A percentile compares a stretch with the other conserved stretches of the same genome.
Evolutionary conservation across 2,113 vertebrate species (phyloP).

Genomic region (Addax nasomaculatus): DNA sequence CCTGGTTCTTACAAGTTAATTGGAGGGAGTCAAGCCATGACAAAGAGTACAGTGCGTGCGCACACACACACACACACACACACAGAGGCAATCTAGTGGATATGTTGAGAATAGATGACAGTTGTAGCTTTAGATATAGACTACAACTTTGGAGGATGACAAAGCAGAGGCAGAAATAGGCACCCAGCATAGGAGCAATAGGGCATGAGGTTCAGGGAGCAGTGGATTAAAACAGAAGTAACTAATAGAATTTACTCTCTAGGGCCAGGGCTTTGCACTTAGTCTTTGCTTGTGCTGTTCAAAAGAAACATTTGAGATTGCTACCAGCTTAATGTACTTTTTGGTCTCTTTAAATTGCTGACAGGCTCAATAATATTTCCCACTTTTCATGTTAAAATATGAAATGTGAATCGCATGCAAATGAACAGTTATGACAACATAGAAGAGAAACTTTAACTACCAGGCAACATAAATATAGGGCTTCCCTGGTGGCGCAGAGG

Average conservation of each 20-base stretch:
- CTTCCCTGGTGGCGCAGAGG: too few relatives aligned
- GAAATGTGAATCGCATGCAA: background rate
- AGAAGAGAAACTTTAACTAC: background rate
- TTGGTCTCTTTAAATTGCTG: background rate
- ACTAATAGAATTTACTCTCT: background rate
- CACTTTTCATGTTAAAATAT: background rate
- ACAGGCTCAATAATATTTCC: background rate
- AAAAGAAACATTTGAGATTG: background rate
- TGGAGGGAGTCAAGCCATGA: too few relatives aligned
- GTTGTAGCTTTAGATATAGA: background rate
- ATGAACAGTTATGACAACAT: background rate
- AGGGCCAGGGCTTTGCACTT: background rate
- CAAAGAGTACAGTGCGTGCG: accelerated
- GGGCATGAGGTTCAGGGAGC: background rate
- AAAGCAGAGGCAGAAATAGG: background rate
- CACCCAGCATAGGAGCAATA: background rate
- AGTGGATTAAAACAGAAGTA: background rate
- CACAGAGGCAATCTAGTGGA: background rate
- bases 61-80: background rate
- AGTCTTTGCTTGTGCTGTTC: background rate
- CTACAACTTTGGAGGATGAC: background rate
- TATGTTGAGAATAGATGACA: background rate
- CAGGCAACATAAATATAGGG: background rate
- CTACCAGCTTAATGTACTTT: background rate
- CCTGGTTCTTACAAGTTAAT: background rate